phyloP scores from a whole-genome alignment of 1,140 invertebrate species.

The Drosophila quadrilineata region DNA sequence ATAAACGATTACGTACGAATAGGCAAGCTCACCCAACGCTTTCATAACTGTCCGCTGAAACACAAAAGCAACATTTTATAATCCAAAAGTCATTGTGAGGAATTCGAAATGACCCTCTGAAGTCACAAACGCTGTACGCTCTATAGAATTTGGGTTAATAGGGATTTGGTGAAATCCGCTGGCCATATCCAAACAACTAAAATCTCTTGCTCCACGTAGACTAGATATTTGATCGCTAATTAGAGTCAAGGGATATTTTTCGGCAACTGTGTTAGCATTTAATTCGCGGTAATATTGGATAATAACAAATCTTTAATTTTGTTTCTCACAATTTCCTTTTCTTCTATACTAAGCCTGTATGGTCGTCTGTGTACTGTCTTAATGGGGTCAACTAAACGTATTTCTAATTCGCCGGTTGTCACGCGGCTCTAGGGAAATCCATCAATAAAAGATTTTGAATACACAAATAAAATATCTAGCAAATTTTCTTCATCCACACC shows the following conservation, averaged over 20 bases:
- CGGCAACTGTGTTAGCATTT: slow-evolving; percentile 5
- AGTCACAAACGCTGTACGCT: background rate
- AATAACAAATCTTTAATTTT: too few species aligned
- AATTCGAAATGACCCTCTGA: background rate
- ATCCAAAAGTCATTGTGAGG: background rate
- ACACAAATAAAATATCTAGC: too few species aligned
- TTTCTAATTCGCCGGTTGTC: too few species aligned
- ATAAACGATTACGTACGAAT: background rate
- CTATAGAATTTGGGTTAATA: slow-evolving; percentile 5
- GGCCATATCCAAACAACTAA: slow-evolving; percentile 17
- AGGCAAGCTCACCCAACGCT: background rate
- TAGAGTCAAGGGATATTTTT: background rate
- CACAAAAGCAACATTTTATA: background rate
- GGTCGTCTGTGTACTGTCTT: too few species aligned
- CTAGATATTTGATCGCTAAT: background rate
- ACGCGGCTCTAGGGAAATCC: too few species aligned
- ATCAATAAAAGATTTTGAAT: too few species aligned
- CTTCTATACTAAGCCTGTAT: too few species aligned
- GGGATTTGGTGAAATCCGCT: slow-evolving; percentile 14
- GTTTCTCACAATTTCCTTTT: too few species aligned
- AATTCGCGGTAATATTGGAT: slow-evolving; percentile 23
- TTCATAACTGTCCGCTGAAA: background rate
- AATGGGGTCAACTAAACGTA: too few species aligned
- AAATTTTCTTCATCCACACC: too few species aligned
- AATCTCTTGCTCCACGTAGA: background rate